These are phyloP conservation scores for Clupea harengus DNA, from an alignment of 2,113 vertebrate genomes.

Conservation along the genomic window DNA sequence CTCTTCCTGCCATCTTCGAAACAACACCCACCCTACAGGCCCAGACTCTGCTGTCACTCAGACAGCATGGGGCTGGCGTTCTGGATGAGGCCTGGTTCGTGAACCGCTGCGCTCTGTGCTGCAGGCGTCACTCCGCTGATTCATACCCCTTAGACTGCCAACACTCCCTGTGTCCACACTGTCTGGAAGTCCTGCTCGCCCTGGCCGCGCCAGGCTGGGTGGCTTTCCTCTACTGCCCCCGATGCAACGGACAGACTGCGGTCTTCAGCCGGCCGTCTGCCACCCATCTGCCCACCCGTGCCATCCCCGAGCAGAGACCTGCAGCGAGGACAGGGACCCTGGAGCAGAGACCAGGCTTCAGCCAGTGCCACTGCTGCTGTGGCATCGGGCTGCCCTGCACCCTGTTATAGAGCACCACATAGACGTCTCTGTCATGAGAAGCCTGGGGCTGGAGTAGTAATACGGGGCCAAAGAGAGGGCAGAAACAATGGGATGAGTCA, in stretches of 20 bases:
- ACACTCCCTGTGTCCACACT: not conserved
- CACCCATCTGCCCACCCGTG: not conserved
- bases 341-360: not conserved
- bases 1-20: not conserved
- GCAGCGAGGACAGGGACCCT: not conserved
- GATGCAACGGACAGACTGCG: not conserved
- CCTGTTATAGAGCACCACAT: not conserved
- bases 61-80: too few species aligned
- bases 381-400: not conserved
- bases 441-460: conserved; percentile 1
- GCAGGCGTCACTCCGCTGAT: not conserved
- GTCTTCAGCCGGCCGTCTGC: not conserved
- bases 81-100: not conserved
- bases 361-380: not conserved
- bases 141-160: not conserved
- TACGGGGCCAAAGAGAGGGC: not conserved
- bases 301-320: not conserved
- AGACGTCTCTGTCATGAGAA: not conserved
- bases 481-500: not conserved
- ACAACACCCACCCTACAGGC: too few species aligned
- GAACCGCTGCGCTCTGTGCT: not conserved
- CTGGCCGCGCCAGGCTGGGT: not conserved
- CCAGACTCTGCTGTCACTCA: not conserved
- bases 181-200: not conserved
- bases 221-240: not conserved